Percentiles rank a stretch among this genome's conserved stretches.
Evolutionary conservation across 2,113 vertebrate genomes (phyloP).

Genomic region (Cyphomyrus discorhynchus): DNA sequence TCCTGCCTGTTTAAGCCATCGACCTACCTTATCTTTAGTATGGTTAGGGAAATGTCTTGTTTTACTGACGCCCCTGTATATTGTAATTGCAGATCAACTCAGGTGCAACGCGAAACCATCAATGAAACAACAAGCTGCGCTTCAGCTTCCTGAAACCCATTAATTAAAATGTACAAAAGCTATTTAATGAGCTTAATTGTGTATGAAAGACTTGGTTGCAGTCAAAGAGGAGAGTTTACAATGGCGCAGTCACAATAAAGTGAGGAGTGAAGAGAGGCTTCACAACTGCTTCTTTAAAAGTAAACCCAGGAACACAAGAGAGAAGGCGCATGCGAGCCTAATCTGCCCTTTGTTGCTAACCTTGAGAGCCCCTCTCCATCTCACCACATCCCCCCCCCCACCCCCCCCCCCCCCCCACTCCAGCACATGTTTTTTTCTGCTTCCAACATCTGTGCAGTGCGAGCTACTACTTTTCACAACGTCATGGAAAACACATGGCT

Average conservation of each 20-base stretch:
- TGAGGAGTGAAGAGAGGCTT: constrained; percentile 40
- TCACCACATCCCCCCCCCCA: constrained; percentile 38
- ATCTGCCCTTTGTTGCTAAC: constrained; percentile 46
- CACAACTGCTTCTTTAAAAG: background rate
- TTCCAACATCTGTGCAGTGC: background rate
- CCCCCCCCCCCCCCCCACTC: constrained; percentile 21
- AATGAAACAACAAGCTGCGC: constrained; percentile 43
- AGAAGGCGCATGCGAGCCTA: constrained; percentile 36
- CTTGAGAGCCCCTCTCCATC: constrained; percentile 42
- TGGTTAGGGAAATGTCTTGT: background rate
- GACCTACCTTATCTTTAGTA: background rate
- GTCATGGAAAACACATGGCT: background rate
- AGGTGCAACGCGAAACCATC: background rate
- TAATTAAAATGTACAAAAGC: constrained; percentile 41
- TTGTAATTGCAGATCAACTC: background rate
- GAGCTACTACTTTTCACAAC: background rate
- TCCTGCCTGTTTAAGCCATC: background rate
- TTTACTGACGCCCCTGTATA: background rate
- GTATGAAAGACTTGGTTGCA: constrained; percentile 47
- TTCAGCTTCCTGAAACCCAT: constrained; percentile 35
- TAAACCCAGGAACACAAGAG: constrained; percentile 18
- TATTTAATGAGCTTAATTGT: constrained; percentile 44
- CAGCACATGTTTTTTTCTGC: background rate
- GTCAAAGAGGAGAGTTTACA: constrained; percentile 35
- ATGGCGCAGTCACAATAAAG: constrained; percentile 40